Evolutionary conservation across 2,797 vertebrate genomes (phyloP).

Genomic region (Bradypodion ventrale): DNA sequence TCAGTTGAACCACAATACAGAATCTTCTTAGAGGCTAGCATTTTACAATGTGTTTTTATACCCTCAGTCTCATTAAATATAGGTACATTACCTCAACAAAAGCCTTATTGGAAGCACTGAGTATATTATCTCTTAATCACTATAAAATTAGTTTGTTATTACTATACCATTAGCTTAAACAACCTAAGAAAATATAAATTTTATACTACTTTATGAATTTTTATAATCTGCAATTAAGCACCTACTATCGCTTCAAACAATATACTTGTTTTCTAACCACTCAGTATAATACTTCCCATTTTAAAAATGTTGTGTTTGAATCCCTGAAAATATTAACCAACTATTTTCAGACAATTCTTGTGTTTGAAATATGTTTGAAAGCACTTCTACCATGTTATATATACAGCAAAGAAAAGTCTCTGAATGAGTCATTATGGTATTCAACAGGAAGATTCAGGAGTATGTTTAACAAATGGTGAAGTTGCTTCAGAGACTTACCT

Average conservation of each 20-base stretch:
- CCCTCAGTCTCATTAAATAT: conserved; percentile 45
- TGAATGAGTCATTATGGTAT: not conserved
- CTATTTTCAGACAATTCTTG: conserved; percentile 9
- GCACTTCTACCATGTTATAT: not conserved
- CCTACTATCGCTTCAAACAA: conserved; percentile 48
- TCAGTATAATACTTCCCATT: conserved; percentile 45
- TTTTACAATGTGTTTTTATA: conserved; percentile 46
- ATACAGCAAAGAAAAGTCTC: not conserved
- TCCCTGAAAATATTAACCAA: conserved; percentile 28
- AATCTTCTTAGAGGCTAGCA: conserved; percentile 37
- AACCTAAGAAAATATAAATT: conserved; percentile 61
- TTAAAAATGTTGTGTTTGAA: conserved; percentile 18
- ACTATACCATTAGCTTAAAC: conserved; percentile 57
- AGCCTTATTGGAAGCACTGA: conserved; percentile 46
- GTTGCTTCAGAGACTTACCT: not conserved
- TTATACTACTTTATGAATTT: conserved; percentile 51
- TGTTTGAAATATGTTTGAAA: conserved; percentile 9
- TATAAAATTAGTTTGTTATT: conserved; percentile 61
- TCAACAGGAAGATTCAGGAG: not conserved
- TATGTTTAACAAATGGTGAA: conserved; percentile 7
- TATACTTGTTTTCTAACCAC: conserved; percentile 39
- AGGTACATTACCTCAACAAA: conserved; percentile 55
- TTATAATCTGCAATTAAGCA: conserved; percentile 50
- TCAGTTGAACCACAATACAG: conserved; percentile 4
- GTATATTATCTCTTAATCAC: conserved; percentile 58